Evolutionary conservation across 2,113 vertebrate genomes (phyloP), one percentile per base, ranked within the genome.

Genomic region (Pomatorhinus ruficollis): DNA sequence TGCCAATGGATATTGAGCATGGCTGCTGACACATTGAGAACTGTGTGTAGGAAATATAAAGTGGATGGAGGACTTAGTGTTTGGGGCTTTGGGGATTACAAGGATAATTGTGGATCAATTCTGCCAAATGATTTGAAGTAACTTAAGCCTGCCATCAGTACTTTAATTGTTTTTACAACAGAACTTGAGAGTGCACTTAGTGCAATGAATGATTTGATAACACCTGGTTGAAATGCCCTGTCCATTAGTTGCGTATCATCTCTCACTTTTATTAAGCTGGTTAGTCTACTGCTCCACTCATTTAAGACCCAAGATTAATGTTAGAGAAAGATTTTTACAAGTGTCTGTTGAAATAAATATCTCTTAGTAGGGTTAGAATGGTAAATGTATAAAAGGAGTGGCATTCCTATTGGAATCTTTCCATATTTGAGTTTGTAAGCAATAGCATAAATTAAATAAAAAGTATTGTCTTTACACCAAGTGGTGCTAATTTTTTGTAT

Each of bases 21-120:
- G 81, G 95, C 91, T 97, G 91, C 91, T 97, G 96, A 96, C 95
- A 97, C 53, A 54, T 72, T 92, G 94, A 97, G 87, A 97, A 96
- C 63, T 47, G 66, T 96, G 96, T 91, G 92, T 83, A 97, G 89
- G 96, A 98, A 98, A 98, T 97, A 96, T 86, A 97, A 98, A 97
- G 96, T 97, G 95, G 97, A 90, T 95, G 95, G 96, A 96, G 64
- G 96, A 97, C 93, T 95, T 97, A 97, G 95, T 65, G 94, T 91
- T 82, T 64, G 20, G 92, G 96, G 87, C 98, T 97, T 98, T 82
- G 79, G 98, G 97, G 98, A 98, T 96, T 98, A 97, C 95, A 97
- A 97, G 98, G 97, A 98, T 98, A 98, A 98, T 98, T 97, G 97
- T 97, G 95, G 97, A 98, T 98, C 98, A 98, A 98, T 98, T 94